Conservation (phyloP, 23 tunicate species). For the Halocynthia roretzi region DNA sequence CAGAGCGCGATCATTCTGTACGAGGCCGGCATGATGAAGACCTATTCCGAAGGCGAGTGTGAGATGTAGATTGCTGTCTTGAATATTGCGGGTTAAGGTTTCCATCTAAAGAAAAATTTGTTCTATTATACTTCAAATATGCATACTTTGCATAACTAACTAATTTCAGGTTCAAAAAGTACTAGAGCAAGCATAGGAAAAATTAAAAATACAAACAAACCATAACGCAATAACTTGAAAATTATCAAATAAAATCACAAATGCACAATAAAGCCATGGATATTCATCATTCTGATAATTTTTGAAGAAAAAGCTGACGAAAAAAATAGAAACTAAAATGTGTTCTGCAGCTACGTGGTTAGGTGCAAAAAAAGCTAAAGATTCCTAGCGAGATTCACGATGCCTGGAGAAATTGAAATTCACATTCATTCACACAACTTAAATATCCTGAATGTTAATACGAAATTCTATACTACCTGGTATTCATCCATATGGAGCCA, state of each 20-base stretch:
- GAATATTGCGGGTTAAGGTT: slow-evolving; percentile 49
- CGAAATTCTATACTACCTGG: slow-evolving; percentile 36
- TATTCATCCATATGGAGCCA: slow-evolving; percentile 89
- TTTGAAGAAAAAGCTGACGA: no score
- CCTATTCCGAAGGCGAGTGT: slow-evolving; percentile 97
- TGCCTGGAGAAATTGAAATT: no score
- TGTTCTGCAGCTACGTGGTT: no score
- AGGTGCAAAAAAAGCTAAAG: no score
- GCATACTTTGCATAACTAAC: neutral
- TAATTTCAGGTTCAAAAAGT: neutral
- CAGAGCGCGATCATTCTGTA: slow-evolving; percentile 68
- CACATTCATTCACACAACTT: no score
- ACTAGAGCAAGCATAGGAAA: neutral
- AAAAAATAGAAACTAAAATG: no score
- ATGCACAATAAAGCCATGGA: no score
- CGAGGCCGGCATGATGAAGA: slow-evolving; percentile 94
- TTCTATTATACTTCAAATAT: neutral
- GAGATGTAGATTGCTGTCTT: slow-evolving; percentile 75
- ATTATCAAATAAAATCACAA: no score
- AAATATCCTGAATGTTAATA: no score
- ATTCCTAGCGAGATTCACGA: no score
- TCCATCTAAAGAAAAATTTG: slow-evolving; percentile 52
- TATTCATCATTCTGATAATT: no score
- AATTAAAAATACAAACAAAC: neutral
- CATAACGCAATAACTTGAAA: no score